A percentile compares a stretch with the other conserved stretches of the same genome.
Conservation (phyloP, 1,140 invertebrate species). For the Trichoplusia ni region DNA sequence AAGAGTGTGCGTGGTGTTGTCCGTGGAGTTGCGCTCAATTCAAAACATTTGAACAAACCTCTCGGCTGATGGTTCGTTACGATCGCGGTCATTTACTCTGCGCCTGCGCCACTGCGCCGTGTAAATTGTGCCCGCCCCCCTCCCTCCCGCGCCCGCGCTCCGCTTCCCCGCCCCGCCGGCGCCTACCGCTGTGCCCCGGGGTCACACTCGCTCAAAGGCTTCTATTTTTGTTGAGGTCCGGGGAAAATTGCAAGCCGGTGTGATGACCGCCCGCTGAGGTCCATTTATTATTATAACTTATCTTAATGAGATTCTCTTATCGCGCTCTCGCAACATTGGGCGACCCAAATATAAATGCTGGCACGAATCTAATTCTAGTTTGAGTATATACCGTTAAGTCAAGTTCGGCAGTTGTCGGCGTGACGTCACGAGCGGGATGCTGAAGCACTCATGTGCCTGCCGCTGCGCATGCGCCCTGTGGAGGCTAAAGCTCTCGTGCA, state of each 20-base stretch:
- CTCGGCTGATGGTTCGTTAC: conserved; percentile 16
- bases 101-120: conserved; percentile 12
- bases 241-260: conserved; percentile 19
- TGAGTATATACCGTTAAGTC: background rate
- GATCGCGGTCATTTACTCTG: conserved; percentile 29
- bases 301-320: conserved; percentile 27
- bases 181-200: conserved; percentile 9
- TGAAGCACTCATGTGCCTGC: background rate
- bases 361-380: background rate
- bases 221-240: conserved; percentile 25
- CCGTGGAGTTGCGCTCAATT: too few relatives aligned
- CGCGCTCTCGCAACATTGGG: background rate
- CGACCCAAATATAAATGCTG: background rate
- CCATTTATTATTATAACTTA: conserved; percentile 28
- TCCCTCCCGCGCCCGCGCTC: background rate
- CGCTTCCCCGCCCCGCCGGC: background rate
- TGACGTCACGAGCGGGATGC: background rate
- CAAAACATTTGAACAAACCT: conserved; percentile 4
- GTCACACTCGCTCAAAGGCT: conserved; percentile 15
- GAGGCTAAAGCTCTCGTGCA: too few relatives aligned
- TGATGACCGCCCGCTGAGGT: conserved; percentile 21
- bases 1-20: too few relatives aligned
- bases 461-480: background rate
- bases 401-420: background rate
- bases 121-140: background rate